Evolutionary conservation across 2,113 vertebrate genomes (phyloP), one percentile per base, ranked within the genome.

Genomic region (Heterotilapia buettikoferi): DNA sequence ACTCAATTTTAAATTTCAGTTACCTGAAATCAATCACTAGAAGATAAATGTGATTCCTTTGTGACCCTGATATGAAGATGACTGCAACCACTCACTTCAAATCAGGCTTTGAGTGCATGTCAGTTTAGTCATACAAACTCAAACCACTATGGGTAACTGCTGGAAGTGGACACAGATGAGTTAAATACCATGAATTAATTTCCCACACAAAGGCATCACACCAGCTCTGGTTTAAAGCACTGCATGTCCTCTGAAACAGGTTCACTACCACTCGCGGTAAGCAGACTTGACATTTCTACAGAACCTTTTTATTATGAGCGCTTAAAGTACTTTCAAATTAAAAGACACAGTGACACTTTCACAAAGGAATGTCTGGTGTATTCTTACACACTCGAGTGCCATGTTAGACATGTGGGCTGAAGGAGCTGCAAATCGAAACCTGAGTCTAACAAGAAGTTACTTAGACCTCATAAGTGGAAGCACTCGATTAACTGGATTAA

Each of bases 191-290:
- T 19, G 59, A 63, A 3, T 63, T 63, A 1, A 54, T 24, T 54
- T 54, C n/a, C 52, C 53, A 54, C 53, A 54, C 53, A 54, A 54
- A 54, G n/a, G 53, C 52, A 54, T 54, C 59, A 3, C 16, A 33
- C 29, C 59, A 63, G 59, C 59, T 63, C 56, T 59, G 26, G 26
- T 9, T 59, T 18, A 18, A 31, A 31, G 56, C 26, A 1, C 59
- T 4, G 29, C 29, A 19, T 19, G 29, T 33, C 29, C 59, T 33
- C 29, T 63, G 29, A 63, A 33, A 33, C 59, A 33, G 29, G 16
- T 4, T 33, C 16, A 9, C 2, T 21, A 21, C 19, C 52, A 54
- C 57, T 1, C 10, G 16, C 9, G 0, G 29, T 63, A 63, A 63
- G 1, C 29, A 33, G 29, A 33, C 29, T 33, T 63, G 0, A 63